phyloP scores from a whole-genome alignment of 2,888 invertebrate genomes.

The Anthoptus insignis region DNA sequence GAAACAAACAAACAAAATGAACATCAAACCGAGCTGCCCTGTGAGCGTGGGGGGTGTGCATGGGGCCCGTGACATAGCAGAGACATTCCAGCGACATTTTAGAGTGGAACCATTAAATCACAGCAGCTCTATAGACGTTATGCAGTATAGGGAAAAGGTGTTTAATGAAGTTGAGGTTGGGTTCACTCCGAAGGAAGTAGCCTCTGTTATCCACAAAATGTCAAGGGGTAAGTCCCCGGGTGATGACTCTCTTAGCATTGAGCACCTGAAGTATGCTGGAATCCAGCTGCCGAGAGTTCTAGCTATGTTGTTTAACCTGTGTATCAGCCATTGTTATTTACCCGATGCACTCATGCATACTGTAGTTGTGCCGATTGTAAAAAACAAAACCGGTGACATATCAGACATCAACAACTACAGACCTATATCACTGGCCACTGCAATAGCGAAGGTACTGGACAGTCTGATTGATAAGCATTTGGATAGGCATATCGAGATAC shows the following conservation, averaged over 20 bases:
- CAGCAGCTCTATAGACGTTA: neutral
- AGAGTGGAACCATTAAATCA: neutral
- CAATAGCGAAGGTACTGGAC: slow-evolving; percentile 46
- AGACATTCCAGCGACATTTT: neutral
- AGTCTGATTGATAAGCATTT: slow-evolving; percentile 41
- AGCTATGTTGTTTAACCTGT: slow-evolving; percentile 6
- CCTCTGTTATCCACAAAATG: slow-evolving; percentile 4
- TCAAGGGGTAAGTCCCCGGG: slow-evolving; percentile 10
- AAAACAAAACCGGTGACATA: slow-evolving; percentile 46
- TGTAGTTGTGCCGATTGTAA: slow-evolving; percentile 44
- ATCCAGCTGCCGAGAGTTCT: neutral
- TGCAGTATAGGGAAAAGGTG: no score
- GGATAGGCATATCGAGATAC: slow-evolving; percentile 10
- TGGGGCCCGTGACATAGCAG: neutral
- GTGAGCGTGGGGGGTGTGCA: neutral
- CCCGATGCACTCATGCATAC: slow-evolving; percentile 35
- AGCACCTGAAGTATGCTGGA: slow-evolving; percentile 4
- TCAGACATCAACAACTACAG: slow-evolving; percentile 43
- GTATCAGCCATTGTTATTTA: slow-evolving; percentile 37
- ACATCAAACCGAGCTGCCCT: neutral
- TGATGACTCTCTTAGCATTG: slow-evolving; percentile 9
- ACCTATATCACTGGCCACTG: slow-evolving; percentile 47
- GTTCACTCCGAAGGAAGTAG: neutral
- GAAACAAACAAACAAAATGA: neutral
- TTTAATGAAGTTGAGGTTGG: neutral